Evolutionary conservation across 2,888 invertebrate genomes (phyloP), one percentile per base, ranked within the genome.

Genomic region (Eulithis testata): DNA sequence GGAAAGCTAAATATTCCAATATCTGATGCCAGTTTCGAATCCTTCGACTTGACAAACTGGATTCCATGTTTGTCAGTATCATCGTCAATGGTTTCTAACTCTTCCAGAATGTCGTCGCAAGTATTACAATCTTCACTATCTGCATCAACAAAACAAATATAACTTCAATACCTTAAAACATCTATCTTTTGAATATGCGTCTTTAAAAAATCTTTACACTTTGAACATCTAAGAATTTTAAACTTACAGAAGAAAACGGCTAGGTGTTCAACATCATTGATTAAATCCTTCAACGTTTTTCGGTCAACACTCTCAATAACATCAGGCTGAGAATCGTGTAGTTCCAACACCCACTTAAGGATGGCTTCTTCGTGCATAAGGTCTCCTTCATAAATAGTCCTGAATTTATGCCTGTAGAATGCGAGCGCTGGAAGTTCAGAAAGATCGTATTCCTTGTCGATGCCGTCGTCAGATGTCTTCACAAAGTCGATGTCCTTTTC

Each of bases 1-100:
- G 98, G 98, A 84, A 98, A 97, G 81, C 97, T 97, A 90, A 97
- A 97, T 83, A 98, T 97, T 73, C 98, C 98, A 80, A 98, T 96
- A 89, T 98, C 97, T 55, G 97, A 96, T 2, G 98, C 98, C 70
- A 98, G 89, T 84, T 97, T 97, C 0, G 97, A 95, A 87, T 98
- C 98, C 83, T 97, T 97, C 3, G 98, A 97, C 84, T 98, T 98
- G 45, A 98, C 98, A 88, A 98, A 98, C 87, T 98, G 97, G 78
- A 98, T 98, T 58, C 97, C 98, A 79, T 97, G 97, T 82, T 97
- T 96, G 80, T 98, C 98, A 6, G 98, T 97, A 78, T 98, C 98
- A 82, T 98, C 98, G 81, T 98, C 98, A 77, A 98, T 98, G 21
- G 97, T 97, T 90, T 98, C 98, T 75, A 98, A 90, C 80, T 98